Base-by-base conservation (phyloP, 2,797 vertebrate genomes). In the Danio aesculapii region DNA sequence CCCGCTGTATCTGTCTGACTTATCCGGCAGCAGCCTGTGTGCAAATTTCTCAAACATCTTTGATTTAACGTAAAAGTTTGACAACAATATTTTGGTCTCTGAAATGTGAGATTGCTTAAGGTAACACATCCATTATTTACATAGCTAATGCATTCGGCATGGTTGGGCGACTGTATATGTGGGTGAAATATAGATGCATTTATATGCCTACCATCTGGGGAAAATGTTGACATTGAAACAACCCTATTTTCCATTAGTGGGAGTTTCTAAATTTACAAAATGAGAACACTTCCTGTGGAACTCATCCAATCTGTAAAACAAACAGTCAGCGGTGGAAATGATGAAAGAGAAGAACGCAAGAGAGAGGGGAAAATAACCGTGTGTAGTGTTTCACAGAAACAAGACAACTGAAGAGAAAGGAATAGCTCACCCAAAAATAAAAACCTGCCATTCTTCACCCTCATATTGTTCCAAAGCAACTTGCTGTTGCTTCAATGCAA, bases 231-330 rank as follows among this genome's bases (percentile, higher is more conserved):
- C 47, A 72, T 52, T 63, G 66, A 78, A 73, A 47, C n/a, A 44
- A 62, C 43, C 76, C 47, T 16, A 30, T 72, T 72, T 72, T 63
- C 49, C 16, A 46, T 71, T 63, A 63, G 17, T 30, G 68, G 6
- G 58, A 71, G 39, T 46, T 46, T 72, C 39, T 72, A 62, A 30
- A 79, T 71, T 39, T 69, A 71, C n/a, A 44, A 79, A 72, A 64
- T 64, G 17, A 72, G 39, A 63, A 16, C 17, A 62, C 47, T 72
- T 79, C 6, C 41, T 64, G 49, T 64, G 41, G 68, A 72, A 57
- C 49, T 64, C 41, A n/a, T 80, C 19, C 47, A 71, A 14, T 79
- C 58, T 79, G n/a, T 71, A 53, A 72, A 55, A 64, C 39, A 80
- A 80, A 66, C 61, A 80, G 50, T 55, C 21, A 46, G 59, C 13